phyloP scores from a whole-genome alignment of 2,797 vertebrate genomes.

The Menidia menidia region DNA sequence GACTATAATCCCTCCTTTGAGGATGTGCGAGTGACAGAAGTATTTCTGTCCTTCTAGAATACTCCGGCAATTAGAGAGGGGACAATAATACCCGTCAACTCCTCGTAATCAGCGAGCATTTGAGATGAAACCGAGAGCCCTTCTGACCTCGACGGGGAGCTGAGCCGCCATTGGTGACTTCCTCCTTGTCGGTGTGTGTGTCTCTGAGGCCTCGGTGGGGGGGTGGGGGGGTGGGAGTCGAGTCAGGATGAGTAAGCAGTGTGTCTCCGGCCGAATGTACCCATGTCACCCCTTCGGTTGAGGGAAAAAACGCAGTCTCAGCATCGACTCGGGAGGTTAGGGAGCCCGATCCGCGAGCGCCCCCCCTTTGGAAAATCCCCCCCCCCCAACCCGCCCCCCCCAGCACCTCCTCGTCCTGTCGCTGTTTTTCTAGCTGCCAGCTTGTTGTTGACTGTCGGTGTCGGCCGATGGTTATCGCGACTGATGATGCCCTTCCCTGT shows the following conservation, averaged over 20 bases:
- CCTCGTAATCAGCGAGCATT: conserved; percentile 73
- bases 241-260: conserved; percentile 74
- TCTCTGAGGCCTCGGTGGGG: conserved; percentile 28
- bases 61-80: conserved; percentile 74
- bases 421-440: conserved; percentile 63
- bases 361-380: conserved; percentile 71
- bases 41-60: conserved; percentile 66
- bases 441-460: conserved; percentile 69
- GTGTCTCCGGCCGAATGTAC: conserved; percentile 49
- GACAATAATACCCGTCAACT: conserved; percentile 71
- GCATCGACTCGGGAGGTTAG: conserved; percentile 34
- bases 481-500: conserved; percentile 76
- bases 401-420: conserved; percentile 44
- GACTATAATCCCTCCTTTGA: conserved; percentile 77
- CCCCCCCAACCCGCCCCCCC: too few species aligned
- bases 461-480: conserved; percentile 71
- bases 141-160: conserved; percentile 62
- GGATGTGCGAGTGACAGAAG: conserved; percentile 65
- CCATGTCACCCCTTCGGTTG: conserved; percentile 27
- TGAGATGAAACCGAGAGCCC: conserved; percentile 65
- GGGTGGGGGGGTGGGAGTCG: conserved; percentile 26
- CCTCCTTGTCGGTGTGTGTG: conserved; percentile 24
- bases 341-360: conserved; percentile 4
- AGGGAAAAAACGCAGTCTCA: conserved; percentile 41
- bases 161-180: conserved; percentile 42